Evolutionary conservation across 2,888 invertebrate species (phyloP).

Genomic region (Diachrysia chrysitis): DNA sequence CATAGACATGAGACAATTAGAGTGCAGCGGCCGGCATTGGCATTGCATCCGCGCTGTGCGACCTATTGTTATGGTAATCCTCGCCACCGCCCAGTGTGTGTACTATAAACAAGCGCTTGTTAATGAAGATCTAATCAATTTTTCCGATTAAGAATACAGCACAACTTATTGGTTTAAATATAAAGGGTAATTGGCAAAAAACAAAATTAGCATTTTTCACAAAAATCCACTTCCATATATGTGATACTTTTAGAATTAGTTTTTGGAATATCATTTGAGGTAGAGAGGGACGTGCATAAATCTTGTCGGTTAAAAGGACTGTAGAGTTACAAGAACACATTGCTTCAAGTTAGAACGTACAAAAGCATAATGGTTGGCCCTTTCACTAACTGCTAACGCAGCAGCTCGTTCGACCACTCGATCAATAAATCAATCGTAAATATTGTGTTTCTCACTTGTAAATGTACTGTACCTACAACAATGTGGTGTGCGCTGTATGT

Average conservation of each 20-base stretch:
- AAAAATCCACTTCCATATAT: too few relatives aligned
- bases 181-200: too few relatives aligned
- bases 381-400: neutral
- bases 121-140: neutral
- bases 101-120: neutral
- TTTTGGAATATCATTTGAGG: too few relatives aligned
- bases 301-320: neutral
- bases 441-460: neutral
- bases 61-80: conserved; percentile 38
- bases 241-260: too few relatives aligned
- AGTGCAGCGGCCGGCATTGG: conserved; percentile 29
- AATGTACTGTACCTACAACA: neutral
- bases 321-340: neutral
- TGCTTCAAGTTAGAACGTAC: neutral
- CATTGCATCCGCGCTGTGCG: conserved; percentile 19
- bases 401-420: neutral
- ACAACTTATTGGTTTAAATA: too few relatives aligned
- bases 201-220: too few relatives aligned
- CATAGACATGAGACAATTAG: neutral
- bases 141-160: too few relatives aligned
- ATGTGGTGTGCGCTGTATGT: neutral
- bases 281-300: too few relatives aligned
- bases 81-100: conserved; percentile 6
- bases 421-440: conserved; percentile 4
- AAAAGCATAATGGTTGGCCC: neutral